phyloP scores from a whole-genome alignment of 2,797 vertebrate species.

The Chanos chanos region DNA sequence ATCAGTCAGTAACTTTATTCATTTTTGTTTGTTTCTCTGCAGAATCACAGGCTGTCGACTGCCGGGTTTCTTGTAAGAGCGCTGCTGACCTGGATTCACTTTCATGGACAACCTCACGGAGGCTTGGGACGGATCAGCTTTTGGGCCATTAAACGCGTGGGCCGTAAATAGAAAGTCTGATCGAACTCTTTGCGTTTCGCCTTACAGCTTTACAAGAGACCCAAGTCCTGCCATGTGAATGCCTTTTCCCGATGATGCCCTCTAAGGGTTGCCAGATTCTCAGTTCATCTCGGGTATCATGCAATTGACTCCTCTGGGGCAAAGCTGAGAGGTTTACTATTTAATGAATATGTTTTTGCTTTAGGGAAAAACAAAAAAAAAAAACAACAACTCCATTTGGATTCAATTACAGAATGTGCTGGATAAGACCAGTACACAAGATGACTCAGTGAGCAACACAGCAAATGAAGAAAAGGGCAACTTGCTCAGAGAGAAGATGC shows the following conservation, averaged over 20 bases:
- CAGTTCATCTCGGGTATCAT: conserved; percentile 43
- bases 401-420: not conserved
- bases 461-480: not conserved
- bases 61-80: not conserved
- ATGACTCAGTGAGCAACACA: not conserved
- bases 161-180: conserved; percentile 66
- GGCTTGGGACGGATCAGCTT: conserved; percentile 57
- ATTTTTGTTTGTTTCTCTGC: too few relatives aligned
- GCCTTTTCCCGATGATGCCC: conserved; percentile 54
- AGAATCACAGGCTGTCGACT: not conserved
- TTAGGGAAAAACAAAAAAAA: not conserved
- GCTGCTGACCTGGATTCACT: not conserved
- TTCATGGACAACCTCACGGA: conserved; percentile 14
- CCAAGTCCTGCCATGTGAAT: conserved; percentile 20
- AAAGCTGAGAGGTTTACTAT: conserved; percentile 46
- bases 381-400: too few relatives aligned
- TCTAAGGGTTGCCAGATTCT: conserved; percentile 46
- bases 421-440: not conserved
- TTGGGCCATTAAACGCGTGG: conserved; percentile 58
- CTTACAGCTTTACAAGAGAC: conserved; percentile 66
- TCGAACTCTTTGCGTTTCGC: conserved; percentile 60
- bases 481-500: too few relatives aligned
- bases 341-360: conserved; percentile 3
- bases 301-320: conserved; percentile 17
- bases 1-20: too few relatives aligned